Percentiles rank a stretch among this genome's conserved stretches.
These are phyloP conservation scores for Drosophila saltans DNA, from an alignment of 1,140 invertebrate species.

Conservation along the genomic window DNA sequence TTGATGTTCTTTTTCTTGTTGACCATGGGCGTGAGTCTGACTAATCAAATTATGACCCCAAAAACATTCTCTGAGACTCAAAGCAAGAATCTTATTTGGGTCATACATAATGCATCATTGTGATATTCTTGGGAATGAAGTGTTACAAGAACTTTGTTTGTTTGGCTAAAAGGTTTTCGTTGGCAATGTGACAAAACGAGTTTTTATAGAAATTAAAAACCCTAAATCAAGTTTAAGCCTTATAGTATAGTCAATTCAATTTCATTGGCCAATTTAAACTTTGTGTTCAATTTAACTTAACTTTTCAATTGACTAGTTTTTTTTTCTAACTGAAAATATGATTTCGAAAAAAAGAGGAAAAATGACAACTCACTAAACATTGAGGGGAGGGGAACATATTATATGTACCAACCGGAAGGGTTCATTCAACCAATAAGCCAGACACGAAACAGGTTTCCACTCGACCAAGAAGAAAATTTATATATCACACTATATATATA, in stretches of 20 bases:
- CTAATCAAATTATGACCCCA: constrained; percentile 57
- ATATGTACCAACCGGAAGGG: constrained; percentile 54
- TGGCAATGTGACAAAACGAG: constrained; percentile 25
- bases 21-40: constrained; percentile 23
- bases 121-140: constrained; percentile 23
- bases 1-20: background rate
- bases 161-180: constrained; percentile 22
- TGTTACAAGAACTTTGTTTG: constrained; percentile 19
- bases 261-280: background rate
- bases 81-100: constrained; percentile 52
- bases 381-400: background rate
- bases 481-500: constrained; percentile 18
- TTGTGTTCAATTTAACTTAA: too few relatives aligned
- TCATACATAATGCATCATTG: constrained; percentile 45
- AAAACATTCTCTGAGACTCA: constrained; percentile 25
- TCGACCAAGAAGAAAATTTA: constrained; percentile 54
- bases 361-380: constrained; percentile 47
- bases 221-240: background rate
- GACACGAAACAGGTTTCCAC: constrained; percentile 62
- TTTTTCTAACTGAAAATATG: constrained; percentile 45
- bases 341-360: constrained; percentile 43
- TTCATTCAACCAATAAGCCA: constrained; percentile 75
- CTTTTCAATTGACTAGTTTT: background rate
- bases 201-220: background rate
- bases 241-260: background rate